Evolutionary conservation across 2,113 vertebrate genomes (phyloP), one percentile per base, ranked within the genome.

Genomic region (Scatophagus argus): DNA sequence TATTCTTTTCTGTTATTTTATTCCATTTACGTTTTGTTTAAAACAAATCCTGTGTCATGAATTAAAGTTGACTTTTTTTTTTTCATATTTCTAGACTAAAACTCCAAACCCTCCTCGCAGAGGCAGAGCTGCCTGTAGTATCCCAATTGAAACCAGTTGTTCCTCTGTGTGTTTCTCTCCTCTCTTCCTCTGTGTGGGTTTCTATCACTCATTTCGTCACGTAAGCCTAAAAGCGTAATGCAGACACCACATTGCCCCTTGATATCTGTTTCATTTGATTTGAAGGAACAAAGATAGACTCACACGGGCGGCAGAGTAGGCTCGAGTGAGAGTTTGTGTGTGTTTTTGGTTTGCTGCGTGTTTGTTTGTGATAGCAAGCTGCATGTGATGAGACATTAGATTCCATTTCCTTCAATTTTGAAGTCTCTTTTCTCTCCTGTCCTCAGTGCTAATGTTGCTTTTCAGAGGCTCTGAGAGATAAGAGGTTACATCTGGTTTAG

Each of bases 401-500:
- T 81, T 82, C 83, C 56, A 79, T 82, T 88, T 83, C 56, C 68
- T 62, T 80, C 61, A 95, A 95, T 95, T 96, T 74, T 95, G 93
- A 93, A 90, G 93, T 89, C 79, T 91, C 88, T 77, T 95, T 95
- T 95, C 94, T 74, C 92, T 85, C 92, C 93, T 93, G 94, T 94
- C 83, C 93, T 89, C 92, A 86, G 93, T 91, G 87, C 92, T 92
- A 95, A 96, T 93, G 95, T 95, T 96, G 94, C 95, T 96, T 95
- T 96, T 93, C 94, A 95, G 81, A 96, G 82, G 92, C 89, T 91
- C 86, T 90, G 93, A 91, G 88, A 93, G 95, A 97, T 98, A 96
- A 97, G 95, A 95, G 93, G 95, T 92, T 96, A 96, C 96, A 97
- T 98, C 96, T 98, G 97, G 95, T 97, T 96, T 96, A 91, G 93